Evolutionary conservation across 2,113 vertebrate species (phyloP), one percentile per base, ranked within the genome.

Genomic region (Rhabdornis inornatus): DNA sequence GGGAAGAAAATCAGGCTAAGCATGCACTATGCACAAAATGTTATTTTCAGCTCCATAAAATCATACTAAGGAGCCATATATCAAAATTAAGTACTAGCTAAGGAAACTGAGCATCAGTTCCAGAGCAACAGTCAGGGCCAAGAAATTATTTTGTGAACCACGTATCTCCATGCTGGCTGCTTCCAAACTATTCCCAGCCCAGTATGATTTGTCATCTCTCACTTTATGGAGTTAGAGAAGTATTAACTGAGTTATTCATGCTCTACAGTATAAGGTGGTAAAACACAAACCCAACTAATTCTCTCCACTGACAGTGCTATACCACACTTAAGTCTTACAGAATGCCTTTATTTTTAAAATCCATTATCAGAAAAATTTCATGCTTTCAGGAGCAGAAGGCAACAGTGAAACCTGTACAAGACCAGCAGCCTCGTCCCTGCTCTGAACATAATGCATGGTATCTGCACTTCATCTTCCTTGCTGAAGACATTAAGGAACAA

Each of bases 11-110:
- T 40, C 40, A 60, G 28, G 20, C 59, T 91, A 76, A 86, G 45
- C 23, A 59, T 11, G 56, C 33, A 74, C 42, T 39, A 77, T n/a
- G 60, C n/a, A 68, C 20, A 55, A 49, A 71, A 61, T 23, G 60
- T 90, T 83, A 60, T 61, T 91, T 92, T 78, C 69, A 78, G 56
- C 83, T 91, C 47, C 72, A 66, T 71, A 71, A 83, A 71, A 56
- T 83, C 53, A 37, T 24, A 25, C 35, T 76, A 81, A 87, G 49
- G 22, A 81, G 52, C 65, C 52, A 83, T 21, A 20, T 20, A 91
- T 81, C 86, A 89, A 86, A 35, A 87, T 68, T 49, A 92, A 93
- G 24, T 70, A 59, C 44, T 44, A 75, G 31, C 70, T 71, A 75
- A 71, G 61, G 69, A 84, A 92, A 82, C 57, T n/a, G 66, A 84